Conservation (phyloP, 2,888 invertebrate genomes). For the Platycheirus albimanus region DNA sequence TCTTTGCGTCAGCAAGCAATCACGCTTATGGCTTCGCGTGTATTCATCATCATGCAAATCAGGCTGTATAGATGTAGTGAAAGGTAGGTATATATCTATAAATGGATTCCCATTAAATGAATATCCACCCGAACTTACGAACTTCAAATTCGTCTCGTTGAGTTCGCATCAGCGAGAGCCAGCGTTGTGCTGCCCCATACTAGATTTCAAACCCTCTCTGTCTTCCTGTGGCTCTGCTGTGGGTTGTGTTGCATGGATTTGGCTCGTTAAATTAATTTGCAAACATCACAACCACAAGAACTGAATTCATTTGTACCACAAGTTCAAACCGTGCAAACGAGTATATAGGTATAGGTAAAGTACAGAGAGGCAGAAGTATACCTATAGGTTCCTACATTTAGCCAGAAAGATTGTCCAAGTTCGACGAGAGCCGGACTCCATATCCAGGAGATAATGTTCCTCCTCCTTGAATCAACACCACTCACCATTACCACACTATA, state of each 20-base stretch:
- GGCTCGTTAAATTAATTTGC: slow-evolving; percentile 71
- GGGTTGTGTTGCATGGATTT: slow-evolving; percentile 53
- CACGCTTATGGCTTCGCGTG: no score
- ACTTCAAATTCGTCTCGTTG: slow-evolving; percentile 25
- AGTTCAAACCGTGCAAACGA: slow-evolving; percentile 30
- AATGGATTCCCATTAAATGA: slow-evolving; percentile 62
- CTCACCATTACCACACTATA: slow-evolving; percentile 9
- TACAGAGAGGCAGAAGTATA: background rate
- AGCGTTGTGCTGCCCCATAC: slow-evolving; percentile 2
- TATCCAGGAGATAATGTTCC: slow-evolving; percentile 5
- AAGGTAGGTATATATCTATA: slow-evolving; percentile 32
- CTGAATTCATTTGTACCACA: slow-evolving; percentile 53
- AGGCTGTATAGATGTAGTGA: no score
- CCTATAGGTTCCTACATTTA: no score
- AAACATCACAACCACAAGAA: slow-evolving; percentile 63
- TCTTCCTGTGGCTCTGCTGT: background rate
- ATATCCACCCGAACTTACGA: slow-evolving; percentile 36
- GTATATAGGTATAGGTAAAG: no score
- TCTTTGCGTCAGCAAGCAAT: no score
- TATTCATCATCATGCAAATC: no score
- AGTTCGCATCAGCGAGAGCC: no score
- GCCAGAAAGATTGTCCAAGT: slow-evolving; percentile 11
- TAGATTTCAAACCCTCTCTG: background rate
- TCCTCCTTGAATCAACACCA: slow-evolving; percentile 1
- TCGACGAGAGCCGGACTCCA: background rate